A percentile compares a stretch with the other conserved stretches of the same genome.
These are phyloP conservation scores for Cylloceria caligata DNA, from an alignment of 2,888 invertebrate species.

Conservation along the genomic window DNA sequence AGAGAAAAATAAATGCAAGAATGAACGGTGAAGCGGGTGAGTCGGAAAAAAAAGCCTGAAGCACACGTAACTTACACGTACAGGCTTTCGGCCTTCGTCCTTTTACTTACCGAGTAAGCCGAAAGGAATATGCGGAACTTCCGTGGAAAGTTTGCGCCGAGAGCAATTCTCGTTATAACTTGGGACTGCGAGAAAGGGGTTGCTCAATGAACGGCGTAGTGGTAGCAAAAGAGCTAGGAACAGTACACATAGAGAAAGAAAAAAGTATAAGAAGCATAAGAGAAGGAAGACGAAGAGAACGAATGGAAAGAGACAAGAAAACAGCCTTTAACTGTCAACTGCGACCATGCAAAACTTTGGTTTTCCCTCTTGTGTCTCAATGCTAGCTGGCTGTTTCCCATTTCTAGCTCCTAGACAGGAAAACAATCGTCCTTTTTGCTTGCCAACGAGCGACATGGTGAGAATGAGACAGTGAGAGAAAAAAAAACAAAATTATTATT, in stretches of 20 bases:
- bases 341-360: constrained; percentile 74
- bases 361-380: constrained; percentile 45
- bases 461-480: constrained; percentile 9
- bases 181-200: constrained; percentile 71
- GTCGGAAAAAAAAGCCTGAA: constrained; percentile 70
- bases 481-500: constrained; percentile 6
- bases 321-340: constrained; percentile 75
- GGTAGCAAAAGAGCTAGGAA: constrained; percentile 22
- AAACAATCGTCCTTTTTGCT: constrained; percentile 45
- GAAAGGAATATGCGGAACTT: constrained; percentile 74
- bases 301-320: constrained; percentile 14
- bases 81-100: constrained; percentile 27
- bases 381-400: constrained; percentile 17
- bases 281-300: constrained; percentile 25
- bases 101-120: constrained; percentile 43
- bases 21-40: constrained; percentile 52
- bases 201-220: constrained; percentile 30
- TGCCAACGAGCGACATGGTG: constrained; percentile 38
- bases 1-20: constrained; percentile 29
- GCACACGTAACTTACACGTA: constrained; percentile 70
- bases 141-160: constrained; percentile 74
- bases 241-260: neutral
- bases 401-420: constrained; percentile 41
- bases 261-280: constrained; percentile 25
- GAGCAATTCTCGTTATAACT: constrained; percentile 82